phyloP scores from a whole-genome alignment of 2,888 invertebrate genomes.

The Fragum whitleyi region DNA sequence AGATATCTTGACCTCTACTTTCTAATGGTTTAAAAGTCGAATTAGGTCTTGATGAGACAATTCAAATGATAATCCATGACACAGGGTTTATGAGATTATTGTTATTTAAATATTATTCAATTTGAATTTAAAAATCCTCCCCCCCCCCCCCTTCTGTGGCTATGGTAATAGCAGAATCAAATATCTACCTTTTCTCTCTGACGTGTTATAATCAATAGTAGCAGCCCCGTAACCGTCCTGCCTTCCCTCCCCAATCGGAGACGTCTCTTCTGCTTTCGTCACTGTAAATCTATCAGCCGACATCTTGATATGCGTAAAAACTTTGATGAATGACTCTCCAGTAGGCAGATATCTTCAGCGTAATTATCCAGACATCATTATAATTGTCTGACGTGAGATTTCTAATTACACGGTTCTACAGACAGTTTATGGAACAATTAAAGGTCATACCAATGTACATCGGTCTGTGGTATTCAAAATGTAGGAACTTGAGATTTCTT shows the following conservation, averaged over 20 bases:
- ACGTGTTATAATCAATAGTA: slow-evolving; percentile 30
- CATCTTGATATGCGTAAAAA: slow-evolving; percentile 29
- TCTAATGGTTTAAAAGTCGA: too few species aligned
- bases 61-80: too few species aligned
- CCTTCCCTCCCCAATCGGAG: slow-evolving; percentile 53
- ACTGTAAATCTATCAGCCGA: slow-evolving; percentile 54
- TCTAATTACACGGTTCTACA: not conserved
- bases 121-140: too few species aligned
- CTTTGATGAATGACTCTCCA: not conserved
- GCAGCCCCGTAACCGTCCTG: slow-evolving; percentile 59
- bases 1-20: too few species aligned
- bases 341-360: not conserved
- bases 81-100: too few species aligned
- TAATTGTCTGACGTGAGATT: not conserved
- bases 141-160: too few species aligned
- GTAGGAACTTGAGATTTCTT: too few species aligned
- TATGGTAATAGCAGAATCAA: too few species aligned
- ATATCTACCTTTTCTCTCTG: slow-evolving; percentile 38
- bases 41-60: too few species aligned
- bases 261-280: slow-evolving; percentile 43
- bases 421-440: slow-evolving; percentile 1
- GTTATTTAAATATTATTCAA: too few species aligned
- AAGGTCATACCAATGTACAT: not conserved
- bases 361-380: not conserved
- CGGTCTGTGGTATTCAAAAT: too few species aligned